Conservation (phyloP, 2,113 vertebrate species). For the Oncorhynchus clarkii region DNA sequence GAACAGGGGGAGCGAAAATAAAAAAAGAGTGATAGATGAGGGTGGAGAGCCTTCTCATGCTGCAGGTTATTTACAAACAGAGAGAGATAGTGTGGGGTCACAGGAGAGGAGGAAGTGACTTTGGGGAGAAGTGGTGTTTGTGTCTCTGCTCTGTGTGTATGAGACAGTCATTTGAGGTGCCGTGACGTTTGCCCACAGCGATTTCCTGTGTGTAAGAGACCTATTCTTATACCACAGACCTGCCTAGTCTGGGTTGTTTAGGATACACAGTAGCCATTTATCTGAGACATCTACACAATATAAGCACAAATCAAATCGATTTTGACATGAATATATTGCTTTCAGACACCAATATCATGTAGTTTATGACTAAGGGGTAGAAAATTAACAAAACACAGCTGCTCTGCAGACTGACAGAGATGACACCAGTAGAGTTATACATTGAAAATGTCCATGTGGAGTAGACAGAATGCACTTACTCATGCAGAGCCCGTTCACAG, state of each 20-base stretch:
- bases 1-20: neutral
- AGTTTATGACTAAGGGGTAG: constrained; percentile 1
- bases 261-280: neutral
- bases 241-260: neutral
- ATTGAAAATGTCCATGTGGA: neutral
- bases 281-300: neutral
- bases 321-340: neutral
- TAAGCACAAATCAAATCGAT: neutral
- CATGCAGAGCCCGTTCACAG: constrained; percentile 24
- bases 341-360: constrained; percentile 1
- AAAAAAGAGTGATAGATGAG: neutral
- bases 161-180: neutral
- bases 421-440: constrained; percentile 13
- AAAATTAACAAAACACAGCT: neutral
- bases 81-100: neutral
- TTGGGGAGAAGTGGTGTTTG: neutral
- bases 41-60: neutral
- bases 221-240: constrained; percentile 24
- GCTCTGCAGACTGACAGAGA: neutral
- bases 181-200: neutral
- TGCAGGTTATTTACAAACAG: neutral
- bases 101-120: constrained; percentile 28
- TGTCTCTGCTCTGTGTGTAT: constrained; percentile 3
- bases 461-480: constrained; percentile 1
- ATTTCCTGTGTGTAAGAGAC: neutral